phyloP scores from a whole-genome alignment of 2,888 invertebrate species.

The Lasius platythorax region DNA sequence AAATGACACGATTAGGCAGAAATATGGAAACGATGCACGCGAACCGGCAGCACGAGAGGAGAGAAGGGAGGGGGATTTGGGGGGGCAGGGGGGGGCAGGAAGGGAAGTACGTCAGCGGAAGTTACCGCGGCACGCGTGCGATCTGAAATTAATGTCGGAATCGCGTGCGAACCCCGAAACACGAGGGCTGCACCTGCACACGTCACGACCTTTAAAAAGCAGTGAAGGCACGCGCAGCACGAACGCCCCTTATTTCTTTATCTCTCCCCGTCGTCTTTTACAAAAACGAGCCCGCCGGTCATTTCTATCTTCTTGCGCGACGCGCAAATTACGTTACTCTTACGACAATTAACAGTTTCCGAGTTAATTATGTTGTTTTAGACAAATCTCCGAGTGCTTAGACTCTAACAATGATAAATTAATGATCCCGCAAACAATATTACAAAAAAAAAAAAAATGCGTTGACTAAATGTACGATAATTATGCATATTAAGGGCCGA shows the following conservation, averaged over 20 bases:
- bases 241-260: constrained; percentile 53
- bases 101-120: constrained; percentile 47
- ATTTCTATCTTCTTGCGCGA: not conserved
- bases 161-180: constrained; percentile 73
- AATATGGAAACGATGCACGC: constrained; percentile 57
- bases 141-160: constrained; percentile 73
- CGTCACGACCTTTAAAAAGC: constrained; percentile 63
- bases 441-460: not conserved
- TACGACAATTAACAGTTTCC: not conserved
- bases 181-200: constrained; percentile 66
- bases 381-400: not conserved
- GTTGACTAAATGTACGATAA: not conserved
- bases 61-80: constrained; percentile 11
- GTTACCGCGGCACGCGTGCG: constrained; percentile 62
- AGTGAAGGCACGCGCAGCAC: constrained; percentile 73
- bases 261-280: constrained; percentile 32
- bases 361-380: constrained; percentile 9
- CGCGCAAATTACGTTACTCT: constrained; percentile 28
- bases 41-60: constrained; percentile 1
- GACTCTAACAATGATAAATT: not conserved
- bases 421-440: not conserved
- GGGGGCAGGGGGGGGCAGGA: constrained; percentile 34
- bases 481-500: too few species aligned
- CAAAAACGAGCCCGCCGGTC: not conserved
- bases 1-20: constrained; percentile 52